Conservation (phyloP, 2,797 vertebrate genomes). For the Philypnodon macrostomus region DNA sequence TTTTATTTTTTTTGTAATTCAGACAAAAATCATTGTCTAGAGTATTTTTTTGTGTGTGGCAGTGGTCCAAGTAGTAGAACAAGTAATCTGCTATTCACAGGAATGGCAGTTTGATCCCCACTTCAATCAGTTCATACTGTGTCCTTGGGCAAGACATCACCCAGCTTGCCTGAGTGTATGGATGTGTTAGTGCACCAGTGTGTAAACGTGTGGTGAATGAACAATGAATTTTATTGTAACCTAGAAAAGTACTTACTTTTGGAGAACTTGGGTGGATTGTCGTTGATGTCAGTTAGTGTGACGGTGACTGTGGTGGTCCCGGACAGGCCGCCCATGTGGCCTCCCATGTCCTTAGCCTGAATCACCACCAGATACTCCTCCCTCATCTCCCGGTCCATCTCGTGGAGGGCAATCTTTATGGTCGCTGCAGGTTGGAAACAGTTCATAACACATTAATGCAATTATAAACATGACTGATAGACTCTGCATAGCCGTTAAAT, state of each 20-base stretch:
- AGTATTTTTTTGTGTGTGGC: too few species aligned
- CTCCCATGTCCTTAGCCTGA: constrained; percentile 99
- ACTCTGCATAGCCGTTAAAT: constrained; percentile 37
- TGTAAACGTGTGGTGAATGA: too few species aligned
- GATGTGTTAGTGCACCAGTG: too few species aligned
- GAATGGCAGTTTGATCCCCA: too few species aligned
- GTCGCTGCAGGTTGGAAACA: constrained; percentile 80
- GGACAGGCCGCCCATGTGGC: constrained; percentile 95
- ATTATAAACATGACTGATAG: constrained; percentile 53
- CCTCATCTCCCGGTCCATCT: constrained; percentile 98
- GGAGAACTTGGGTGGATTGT: constrained; percentile 97
- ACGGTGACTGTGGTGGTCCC: constrained; percentile 96
- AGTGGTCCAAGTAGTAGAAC: too few species aligned
- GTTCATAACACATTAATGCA: constrained; percentile 47
- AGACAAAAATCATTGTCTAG: too few species aligned
- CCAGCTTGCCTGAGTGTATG: too few species aligned
- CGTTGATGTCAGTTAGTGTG: constrained; percentile 92
- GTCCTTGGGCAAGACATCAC: too few species aligned
- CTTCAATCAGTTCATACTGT: too few species aligned
- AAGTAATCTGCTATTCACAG: too few species aligned
- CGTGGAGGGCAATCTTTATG: constrained; percentile 95
- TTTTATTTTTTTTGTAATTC: constrained; percentile 37
- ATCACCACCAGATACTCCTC: constrained; percentile 98
- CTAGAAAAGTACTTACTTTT: constrained; percentile 89
- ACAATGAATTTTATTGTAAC: too few species aligned